A percentile compares a stretch with the other conserved stretches of the same genome.
Conservation (phyloP, 2,113 vertebrate species). For the Andinoacara biseriatus region DNA sequence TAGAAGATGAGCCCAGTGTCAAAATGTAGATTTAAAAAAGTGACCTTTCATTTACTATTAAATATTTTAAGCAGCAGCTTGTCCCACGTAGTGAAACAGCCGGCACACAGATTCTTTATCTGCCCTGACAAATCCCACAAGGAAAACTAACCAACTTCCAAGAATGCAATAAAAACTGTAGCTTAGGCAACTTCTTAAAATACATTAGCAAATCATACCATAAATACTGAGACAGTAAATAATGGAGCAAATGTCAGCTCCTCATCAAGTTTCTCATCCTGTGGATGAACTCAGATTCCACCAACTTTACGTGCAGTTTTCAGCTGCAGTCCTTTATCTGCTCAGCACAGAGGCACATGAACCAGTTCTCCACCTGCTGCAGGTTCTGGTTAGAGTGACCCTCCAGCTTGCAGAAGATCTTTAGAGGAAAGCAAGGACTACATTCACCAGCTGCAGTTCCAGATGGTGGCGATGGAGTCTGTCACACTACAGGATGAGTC, state of each 20-base stretch:
- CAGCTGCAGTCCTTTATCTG: background rate
- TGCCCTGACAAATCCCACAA: background rate
- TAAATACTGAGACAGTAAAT: background rate
- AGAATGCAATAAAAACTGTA: background rate
- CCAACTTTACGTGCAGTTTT: background rate
- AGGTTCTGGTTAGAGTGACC: background rate
- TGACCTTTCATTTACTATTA: background rate
- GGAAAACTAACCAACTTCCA: background rate
- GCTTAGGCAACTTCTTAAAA: no score
- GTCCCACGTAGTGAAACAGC: background rate
- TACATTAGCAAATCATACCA: background rate
- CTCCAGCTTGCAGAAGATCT: background rate
- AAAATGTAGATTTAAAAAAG: background rate
- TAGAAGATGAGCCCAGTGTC: background rate
- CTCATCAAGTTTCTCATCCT: background rate
- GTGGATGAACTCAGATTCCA: background rate
- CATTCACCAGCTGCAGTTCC: background rate
- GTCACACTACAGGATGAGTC: background rate
- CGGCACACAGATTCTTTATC: background rate
- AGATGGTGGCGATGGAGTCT: background rate
- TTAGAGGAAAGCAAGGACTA: background rate
- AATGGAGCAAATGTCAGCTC: background rate
- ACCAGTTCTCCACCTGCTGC: background rate
- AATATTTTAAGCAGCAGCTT: fast-evolving
- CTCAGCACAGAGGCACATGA: background rate